A percentile compares a stretch with the other conserved stretches of the same genome.
These are phyloP conservation scores for Nemotelus nigrinus DNA, from an alignment of 2,888 invertebrate species.

Conservation along the genomic window DNA sequence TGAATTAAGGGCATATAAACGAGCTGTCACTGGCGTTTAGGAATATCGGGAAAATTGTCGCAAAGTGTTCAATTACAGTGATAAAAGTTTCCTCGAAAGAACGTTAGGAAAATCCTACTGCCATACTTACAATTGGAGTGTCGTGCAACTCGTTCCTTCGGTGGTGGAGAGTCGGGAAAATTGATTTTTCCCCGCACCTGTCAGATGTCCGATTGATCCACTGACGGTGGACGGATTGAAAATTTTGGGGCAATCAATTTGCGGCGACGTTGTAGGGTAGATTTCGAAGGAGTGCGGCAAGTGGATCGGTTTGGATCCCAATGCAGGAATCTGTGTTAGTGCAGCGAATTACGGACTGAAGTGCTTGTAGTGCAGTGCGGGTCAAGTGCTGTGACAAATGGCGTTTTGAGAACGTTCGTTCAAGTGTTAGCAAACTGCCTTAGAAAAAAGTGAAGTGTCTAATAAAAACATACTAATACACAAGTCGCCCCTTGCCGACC, in stretches of 20 bases:
- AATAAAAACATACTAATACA: slow-evolving; percentile 36
- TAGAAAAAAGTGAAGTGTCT: slow-evolving; percentile 32
- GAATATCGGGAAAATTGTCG: slow-evolving; percentile 24
- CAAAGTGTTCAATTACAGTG: background rate
- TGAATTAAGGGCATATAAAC: background rate
- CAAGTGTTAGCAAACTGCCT: slow-evolving; percentile 8
- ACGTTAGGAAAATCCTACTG: background rate
- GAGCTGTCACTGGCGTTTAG: slow-evolving; percentile 14
- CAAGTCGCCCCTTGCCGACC: slow-evolving; percentile 13
- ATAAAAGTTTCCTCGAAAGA: background rate
- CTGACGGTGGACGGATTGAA: slow-evolving; percentile 25
- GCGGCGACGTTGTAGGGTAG: slow-evolving; percentile 6
- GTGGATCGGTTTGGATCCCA: slow-evolving; percentile 8
- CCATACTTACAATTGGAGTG: background rate
- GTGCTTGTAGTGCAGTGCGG: slow-evolving; percentile 5
- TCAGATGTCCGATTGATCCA: slow-evolving; percentile 39
- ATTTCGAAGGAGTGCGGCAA: background rate
- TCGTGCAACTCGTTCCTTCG: slow-evolving; percentile 1
- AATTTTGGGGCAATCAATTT: background rate
- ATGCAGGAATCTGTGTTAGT: slow-evolving; percentile 9
- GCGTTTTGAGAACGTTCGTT: slow-evolving; percentile 9
- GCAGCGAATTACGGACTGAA: background rate
- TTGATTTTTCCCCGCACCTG: slow-evolving; percentile 48
- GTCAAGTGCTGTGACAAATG: slow-evolving; percentile 23
- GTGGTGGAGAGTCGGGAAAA: slow-evolving; percentile 38